Percentiles rank a stretch among this genome's conserved stretches.
Evolutionary conservation across 2,797 vertebrate species (phyloP).

Genomic region (Helostoma temminkii): DNA sequence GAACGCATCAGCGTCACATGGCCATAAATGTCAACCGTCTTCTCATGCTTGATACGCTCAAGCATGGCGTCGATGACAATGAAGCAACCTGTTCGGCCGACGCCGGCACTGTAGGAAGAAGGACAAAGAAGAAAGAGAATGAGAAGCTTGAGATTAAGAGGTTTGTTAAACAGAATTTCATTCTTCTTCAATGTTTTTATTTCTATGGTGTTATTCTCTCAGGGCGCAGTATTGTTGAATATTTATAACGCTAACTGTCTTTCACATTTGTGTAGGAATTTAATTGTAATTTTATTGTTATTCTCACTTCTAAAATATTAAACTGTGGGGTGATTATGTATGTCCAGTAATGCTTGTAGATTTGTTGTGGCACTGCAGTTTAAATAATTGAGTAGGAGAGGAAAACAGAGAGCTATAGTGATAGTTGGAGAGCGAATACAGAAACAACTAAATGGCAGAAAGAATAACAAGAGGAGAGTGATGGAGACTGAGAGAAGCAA

Average conservation of each 20-base stretch:
- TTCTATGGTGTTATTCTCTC: background rate
- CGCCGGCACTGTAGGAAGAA: conserved; percentile 87
- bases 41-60: conserved; percentile 96
- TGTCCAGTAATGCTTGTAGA: conserved; percentile 27
- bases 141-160: background rate
- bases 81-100: conserved; percentile 96
- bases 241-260: conserved; percentile 1
- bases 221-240: background rate
- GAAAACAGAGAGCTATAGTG: conserved; percentile 9
- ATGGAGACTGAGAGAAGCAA: conserved; percentile 39
- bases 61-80: conserved; percentile 99
- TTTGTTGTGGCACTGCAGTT: conserved; percentile 27
- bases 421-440: conserved; percentile 18
- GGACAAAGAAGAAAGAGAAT: background rate
- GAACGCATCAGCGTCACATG: conserved; percentile 98
- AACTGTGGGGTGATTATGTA: conserved; percentile 26
- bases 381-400: conserved; percentile 47
- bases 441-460: conserved; percentile 34
- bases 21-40: conserved; percentile 97
- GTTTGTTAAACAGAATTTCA: background rate
- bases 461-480: conserved; percentile 47
- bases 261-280: conserved; percentile 9
- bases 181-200: background rate
- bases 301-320: conserved; percentile 26
- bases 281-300: conserved; percentile 18